These are phyloP conservation scores for Grammomys dolichurus DNA, from an alignment of 2,113 vertebrate species.

Conservation along the genomic window DNA sequence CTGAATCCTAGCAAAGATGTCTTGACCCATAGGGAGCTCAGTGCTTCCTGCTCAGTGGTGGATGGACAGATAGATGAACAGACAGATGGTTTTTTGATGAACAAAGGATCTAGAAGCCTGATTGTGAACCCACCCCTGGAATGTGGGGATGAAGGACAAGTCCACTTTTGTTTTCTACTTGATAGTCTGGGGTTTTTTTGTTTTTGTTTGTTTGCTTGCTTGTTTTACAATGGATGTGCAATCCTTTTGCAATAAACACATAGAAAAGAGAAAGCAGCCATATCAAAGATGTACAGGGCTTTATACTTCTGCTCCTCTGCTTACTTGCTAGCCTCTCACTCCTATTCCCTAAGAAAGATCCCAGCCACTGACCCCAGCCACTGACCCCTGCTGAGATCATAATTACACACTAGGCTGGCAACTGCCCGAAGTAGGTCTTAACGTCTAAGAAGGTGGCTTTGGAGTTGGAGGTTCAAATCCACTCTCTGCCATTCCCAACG, in stretches of 20 bases:
- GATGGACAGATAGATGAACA: too few species aligned
- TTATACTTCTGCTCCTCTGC: not conserved
- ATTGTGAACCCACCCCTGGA: not conserved
- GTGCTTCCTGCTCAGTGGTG: not conserved
- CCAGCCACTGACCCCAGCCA: not conserved
- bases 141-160: not conserved
- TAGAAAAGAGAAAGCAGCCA: not conserved
- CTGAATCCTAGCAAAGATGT: not conserved
- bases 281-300: not conserved
- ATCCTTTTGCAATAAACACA: conserved; percentile 19
- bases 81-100: not conserved
- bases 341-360: not conserved
- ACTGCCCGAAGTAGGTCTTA: not conserved
- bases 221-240: not conserved
- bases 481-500: not conserved
- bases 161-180: conserved; percentile 3
- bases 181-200: not conserved
- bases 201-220: not conserved
- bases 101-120: conserved; percentile 2
- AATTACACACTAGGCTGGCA: not conserved
- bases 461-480: conserved; percentile 7
- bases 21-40: not conserved
- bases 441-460: not conserved
- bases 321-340: not conserved
- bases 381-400: not conserved